Evolutionary conservation across 2,797 vertebrate genomes (phyloP).

Genomic region (Holocentrus rufus): DNA sequence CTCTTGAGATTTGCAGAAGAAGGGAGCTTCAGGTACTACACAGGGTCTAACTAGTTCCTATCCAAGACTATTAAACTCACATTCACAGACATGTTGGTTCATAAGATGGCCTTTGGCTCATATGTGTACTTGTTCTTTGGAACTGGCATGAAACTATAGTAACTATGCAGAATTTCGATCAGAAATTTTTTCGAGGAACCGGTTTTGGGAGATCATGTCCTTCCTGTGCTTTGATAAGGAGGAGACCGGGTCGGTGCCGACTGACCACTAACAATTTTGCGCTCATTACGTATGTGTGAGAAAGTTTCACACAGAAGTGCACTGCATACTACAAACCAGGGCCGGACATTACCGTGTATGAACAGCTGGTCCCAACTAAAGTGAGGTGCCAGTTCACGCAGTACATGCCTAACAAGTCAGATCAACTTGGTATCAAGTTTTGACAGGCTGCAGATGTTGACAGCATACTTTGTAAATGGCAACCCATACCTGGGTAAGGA

Average conservation of each 20-base stretch:
- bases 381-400: constrained; percentile 19
- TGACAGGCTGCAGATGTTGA: constrained; percentile 20
- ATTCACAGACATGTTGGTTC: no score
- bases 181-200: not conserved
- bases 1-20: constrained; percentile 28
- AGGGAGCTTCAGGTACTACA: constrained; percentile 29
- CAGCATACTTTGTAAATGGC: constrained; percentile 21
- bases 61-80: constrained; percentile 15
- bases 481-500: constrained; percentile 25
- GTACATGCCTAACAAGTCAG: constrained; percentile 20
- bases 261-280: constrained; percentile 11
- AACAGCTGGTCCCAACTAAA: constrained; percentile 28
- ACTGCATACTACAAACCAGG: constrained; percentile 27
- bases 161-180: no score
- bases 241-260: not conserved
- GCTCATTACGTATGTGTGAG: not conserved
- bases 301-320: constrained; percentile 22
- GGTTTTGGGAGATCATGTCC: not conserved
- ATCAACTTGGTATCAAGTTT: constrained; percentile 31
- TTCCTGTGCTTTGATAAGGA: constrained; percentile 7
- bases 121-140: not conserved
- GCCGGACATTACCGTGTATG: constrained; percentile 16
- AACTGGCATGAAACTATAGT: no score
- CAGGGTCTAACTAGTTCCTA: constrained; percentile 32
- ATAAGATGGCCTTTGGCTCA: no score